Percentiles rank a stretch among this genome's conserved stretches.
phyloP scores from a whole-genome alignment of 2,888 invertebrate species.

The Mylabris sibirica region DNA sequence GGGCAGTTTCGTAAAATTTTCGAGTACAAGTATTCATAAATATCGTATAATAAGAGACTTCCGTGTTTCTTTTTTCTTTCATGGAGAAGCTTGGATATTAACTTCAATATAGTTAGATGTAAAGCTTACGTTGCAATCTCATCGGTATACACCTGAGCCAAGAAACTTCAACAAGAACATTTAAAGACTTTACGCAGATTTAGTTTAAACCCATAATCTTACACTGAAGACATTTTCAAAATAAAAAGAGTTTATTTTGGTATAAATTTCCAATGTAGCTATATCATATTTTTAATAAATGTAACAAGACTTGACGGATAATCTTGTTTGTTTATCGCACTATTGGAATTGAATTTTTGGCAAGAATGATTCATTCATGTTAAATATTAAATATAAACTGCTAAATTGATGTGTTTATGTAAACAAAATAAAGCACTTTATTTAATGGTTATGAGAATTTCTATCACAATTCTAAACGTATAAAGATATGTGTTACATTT shows the following conservation, averaged over 20 bases:
- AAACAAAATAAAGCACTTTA: background rate
- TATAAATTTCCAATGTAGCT: background rate
- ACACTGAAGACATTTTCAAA: background rate
- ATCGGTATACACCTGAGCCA: background rate
- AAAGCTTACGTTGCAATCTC: background rate
- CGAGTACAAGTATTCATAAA: too few species aligned
- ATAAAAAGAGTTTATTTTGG: background rate
- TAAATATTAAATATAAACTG: background rate
- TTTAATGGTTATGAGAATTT: background rate
- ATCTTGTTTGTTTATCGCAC: background rate
- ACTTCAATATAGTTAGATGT: background rate
- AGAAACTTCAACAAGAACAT: background rate
- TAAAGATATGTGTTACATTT: background rate
- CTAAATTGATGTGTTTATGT: background rate
- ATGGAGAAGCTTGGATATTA: background rate
- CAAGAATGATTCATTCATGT: background rate
- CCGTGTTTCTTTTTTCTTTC: too few species aligned
- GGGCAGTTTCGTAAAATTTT: too few species aligned
- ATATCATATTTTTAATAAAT: too few species aligned
- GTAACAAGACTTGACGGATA: background rate
- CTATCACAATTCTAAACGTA: background rate
- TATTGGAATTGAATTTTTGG: background rate
- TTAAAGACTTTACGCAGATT: background rate
- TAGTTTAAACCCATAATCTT: background rate
- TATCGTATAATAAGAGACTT: too few species aligned